Evolutionary conservation across 2,797 vertebrate species (phyloP).

Genomic region (Sebastes umbrosus): DNA sequence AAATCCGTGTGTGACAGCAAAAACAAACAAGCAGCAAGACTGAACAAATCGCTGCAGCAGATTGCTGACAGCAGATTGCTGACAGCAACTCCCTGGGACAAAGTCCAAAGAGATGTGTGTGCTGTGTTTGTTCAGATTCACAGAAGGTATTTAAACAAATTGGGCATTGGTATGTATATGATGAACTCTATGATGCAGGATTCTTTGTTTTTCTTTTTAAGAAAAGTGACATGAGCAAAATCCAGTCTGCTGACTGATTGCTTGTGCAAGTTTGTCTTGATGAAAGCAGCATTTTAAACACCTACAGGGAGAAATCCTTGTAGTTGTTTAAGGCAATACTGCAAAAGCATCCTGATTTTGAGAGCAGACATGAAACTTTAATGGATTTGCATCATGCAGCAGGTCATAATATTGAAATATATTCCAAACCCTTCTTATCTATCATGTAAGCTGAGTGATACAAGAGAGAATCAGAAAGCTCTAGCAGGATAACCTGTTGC

Average conservation of each 20-base stretch:
- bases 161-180: too few species aligned
- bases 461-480: slow-evolving; percentile 19
- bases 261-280: neutral
- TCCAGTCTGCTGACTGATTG: neutral
- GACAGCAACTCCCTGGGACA: neutral
- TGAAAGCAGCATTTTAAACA: neutral
- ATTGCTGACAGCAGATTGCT: slow-evolving; percentile 22
- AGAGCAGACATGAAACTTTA: neutral
- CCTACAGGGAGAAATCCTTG: neutral
- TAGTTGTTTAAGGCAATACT: neutral
- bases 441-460: neutral
- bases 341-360: neutral
- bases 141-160: neutral
- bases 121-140: neutral
- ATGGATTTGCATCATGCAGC: neutral
- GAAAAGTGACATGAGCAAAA: neutral
- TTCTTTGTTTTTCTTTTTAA: neutral
- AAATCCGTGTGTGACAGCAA: slow-evolving; percentile 32
- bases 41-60: neutral
- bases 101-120: neutral
- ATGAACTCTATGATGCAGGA: neutral
- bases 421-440: neutral
- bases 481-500: slow-evolving; percentile 52
- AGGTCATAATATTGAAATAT: neutral
- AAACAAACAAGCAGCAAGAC: slow-evolving; percentile 12